Evolutionary conservation across 2,888 invertebrate species (phyloP), one percentile per base, ranked within the genome.

Genomic region (Epicampocera succincta): DNA sequence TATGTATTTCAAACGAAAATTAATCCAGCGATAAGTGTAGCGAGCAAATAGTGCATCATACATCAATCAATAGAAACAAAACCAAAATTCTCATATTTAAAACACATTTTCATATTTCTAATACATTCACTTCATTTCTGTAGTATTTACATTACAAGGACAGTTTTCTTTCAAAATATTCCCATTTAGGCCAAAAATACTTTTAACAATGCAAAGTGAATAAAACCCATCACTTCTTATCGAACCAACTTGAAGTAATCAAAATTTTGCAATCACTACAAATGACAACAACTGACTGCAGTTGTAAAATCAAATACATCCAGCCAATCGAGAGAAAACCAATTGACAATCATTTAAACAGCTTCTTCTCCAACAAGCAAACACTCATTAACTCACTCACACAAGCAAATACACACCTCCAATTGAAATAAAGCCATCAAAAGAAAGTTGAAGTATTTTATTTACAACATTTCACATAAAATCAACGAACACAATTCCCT

Each of bases 391-490:
- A 44, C 29, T 33, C 56, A 19, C 25, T 46, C 13, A 12, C 52
- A 54, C 5, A 1, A 17, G n/a, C 13, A 19, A 8, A 68, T 13
- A 58, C 17, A 5, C 19, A 56, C 5, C 9, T 19, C 52, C 8
- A 46, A 38, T 66, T 66, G 63, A 33, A 71, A 63, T 46, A 54
- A 54, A 63, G 42, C 69, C 69, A 56, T 71, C 40, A 46, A 40
- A 40, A 42, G 13, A 76, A 50, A 17, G 50, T 48, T 78, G 9
- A 73, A 79, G 73, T 79, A 66, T 66, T 79, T 79, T 79, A 66
- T 73, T 79, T 79, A 79, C 73, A 73, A 60, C 42, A 44, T 78
- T 76, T 50, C 38, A 33, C 46, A 58, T 48, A 25, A 72, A 65
- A 50, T 72, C 58, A 60, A 72, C 42, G 65, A 50, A 58, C 48